A percentile compares a stretch with the other conserved stretches of the same genome.
Evolutionary conservation across 2,888 invertebrate species (phyloP).

Genomic region (Rhingia rostrata): DNA sequence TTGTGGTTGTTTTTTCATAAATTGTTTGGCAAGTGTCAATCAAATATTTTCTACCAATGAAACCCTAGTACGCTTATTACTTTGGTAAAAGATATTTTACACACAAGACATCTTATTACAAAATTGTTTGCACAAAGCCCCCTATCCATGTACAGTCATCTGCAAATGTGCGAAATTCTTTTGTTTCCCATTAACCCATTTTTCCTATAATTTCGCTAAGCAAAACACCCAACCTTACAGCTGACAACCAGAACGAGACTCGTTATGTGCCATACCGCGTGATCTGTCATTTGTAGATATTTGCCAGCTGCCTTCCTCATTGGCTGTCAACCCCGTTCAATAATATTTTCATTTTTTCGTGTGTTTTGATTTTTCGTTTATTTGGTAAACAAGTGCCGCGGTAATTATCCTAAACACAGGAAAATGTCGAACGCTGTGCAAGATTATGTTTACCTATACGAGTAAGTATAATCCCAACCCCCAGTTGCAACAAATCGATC

Average conservation of each 20-base stretch:
- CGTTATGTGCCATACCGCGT: conserved; percentile 65
- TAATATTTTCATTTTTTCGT: conserved; percentile 75
- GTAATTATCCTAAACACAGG: conserved; percentile 69
- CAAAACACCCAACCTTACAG: conserved; percentile 45
- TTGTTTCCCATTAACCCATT: background rate
- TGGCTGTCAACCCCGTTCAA: conserved; percentile 74
- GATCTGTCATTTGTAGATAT: conserved; percentile 71
- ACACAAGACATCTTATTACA: no score
- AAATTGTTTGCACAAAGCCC: no score
- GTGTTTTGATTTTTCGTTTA: conserved; percentile 74
- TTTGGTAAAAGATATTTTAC: no score
- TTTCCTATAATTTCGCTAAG: background rate
- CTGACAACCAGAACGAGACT: conserved; percentile 43
- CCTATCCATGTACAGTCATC: no score
- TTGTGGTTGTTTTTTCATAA: no score
- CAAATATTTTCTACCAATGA: no score
- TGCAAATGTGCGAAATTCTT: no score
- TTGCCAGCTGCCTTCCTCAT: conserved; percentile 74
- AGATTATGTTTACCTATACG: conserved; percentile 76
- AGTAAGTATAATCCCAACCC: conserved; percentile 66
- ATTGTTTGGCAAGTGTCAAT: no score
- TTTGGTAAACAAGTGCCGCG: conserved; percentile 73
- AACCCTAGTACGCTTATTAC: no score
- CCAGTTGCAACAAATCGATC: conserved; percentile 61
- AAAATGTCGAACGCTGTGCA: conserved; percentile 75